These are phyloP conservation scores for Prostheceraeus crozeri DNA, from an alignment of 2,888 invertebrate genomes.

Conservation along the genomic window DNA sequence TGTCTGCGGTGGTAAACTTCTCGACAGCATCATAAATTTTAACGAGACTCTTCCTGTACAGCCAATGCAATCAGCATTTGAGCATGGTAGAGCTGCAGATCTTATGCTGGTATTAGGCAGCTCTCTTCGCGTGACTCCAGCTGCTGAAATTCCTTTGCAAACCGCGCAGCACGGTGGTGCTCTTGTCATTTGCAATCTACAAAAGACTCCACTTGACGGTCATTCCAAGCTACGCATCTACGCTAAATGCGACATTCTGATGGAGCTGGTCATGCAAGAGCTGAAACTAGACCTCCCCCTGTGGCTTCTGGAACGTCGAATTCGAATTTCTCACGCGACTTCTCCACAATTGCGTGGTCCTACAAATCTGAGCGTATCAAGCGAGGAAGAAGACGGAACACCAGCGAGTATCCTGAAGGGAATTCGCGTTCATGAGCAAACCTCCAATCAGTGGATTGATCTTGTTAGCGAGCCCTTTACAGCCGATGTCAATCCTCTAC, in stretches of 20 bases:
- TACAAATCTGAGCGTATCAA: background rate
- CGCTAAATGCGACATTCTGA: slow-evolving; percentile 22
- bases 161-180: slow-evolving; percentile 6
- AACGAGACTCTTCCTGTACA: slow-evolving; percentile 48
- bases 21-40: slow-evolving; percentile 54
- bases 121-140: slow-evolving; percentile 49
- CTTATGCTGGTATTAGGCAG: slow-evolving; percentile 48
- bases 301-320: background rate
- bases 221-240: slow-evolving; percentile 1
- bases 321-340: background rate
- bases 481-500: too few species aligned
- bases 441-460: too few species aligned
- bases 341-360: background rate
- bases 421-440: too few species aligned
- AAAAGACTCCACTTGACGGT: slow-evolving; percentile 30
- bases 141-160: slow-evolving; percentile 46
- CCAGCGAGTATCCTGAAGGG: too few species aligned
- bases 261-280: slow-evolving; percentile 6
- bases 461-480: too few species aligned
- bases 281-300: background rate
- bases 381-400: background rate
- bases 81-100: slow-evolving; percentile 45
- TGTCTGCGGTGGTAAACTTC: slow-evolving; percentile 47
- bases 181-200: slow-evolving; percentile 32
- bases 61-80: slow-evolving; percentile 45